Evolutionary conservation across 2,888 invertebrate species (phyloP), one percentile per base, ranked within the genome.

Genomic region (Salpingus planirostris): DNA sequence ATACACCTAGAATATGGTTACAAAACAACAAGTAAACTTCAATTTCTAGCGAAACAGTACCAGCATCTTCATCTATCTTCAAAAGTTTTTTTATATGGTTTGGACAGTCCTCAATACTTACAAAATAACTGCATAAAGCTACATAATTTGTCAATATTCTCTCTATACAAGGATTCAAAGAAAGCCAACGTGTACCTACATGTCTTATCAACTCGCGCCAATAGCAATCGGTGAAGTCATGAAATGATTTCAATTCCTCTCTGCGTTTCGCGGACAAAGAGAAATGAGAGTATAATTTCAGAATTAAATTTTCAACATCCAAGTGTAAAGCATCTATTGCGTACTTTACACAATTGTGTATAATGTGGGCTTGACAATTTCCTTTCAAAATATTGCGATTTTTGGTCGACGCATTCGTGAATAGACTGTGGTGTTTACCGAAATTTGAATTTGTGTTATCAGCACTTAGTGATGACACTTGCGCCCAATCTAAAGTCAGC

Each of bases 271-370:
- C 33, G 13, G 27, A 30, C 7, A 18, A 6, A 11, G 31, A 34
- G 21, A 40, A 40, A 29, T 27, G 28, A 27, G 27, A 15, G 24
- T 35, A 40, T 13, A 38, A 27, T 38, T 40, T 40, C 15, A 38
- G 18, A 15, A 38, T 18, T 12, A 38, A 15, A 21, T 22, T 13
- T 34, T 38, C 34, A 5, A 34, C 26, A 29, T 41, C 38, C 6
- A 26, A 13, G 8, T 24, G 15, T 14, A 34, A 15, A 24, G 13
- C 24, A 24, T 24, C 21, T n/a, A 10, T 13, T 15, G 21, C 10
- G 25, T 28, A 21, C 27, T 30, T 34, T 14, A 21, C 11, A 31
- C n/a, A 12, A 26, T 34, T 34, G 24, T 34, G 29, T 12, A 33
- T 14, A 13, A 29, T 28, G 15, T 33, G 33, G 15, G 18, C 33